These are phyloP conservation scores for Rhabdornis inornatus DNA, from an alignment of 2,113 vertebrate species.

Conservation along the genomic window DNA sequence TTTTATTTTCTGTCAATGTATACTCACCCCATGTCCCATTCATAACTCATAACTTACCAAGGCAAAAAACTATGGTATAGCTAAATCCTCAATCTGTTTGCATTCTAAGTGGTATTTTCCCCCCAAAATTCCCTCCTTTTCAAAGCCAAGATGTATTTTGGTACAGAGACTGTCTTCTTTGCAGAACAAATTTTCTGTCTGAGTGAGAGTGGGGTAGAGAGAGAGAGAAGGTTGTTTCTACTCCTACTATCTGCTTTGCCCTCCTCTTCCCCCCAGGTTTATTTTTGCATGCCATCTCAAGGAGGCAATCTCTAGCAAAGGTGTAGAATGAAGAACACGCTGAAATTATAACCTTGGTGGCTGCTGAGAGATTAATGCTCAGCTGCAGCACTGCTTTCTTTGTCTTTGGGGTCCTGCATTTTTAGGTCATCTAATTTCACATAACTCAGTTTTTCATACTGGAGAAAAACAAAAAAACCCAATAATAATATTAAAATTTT, in stretches of 20 bases:
- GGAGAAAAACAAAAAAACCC: neutral
- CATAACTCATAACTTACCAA: neutral
- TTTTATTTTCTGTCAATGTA: neutral
- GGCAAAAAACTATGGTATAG: neutral
- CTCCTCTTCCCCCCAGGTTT: neutral
- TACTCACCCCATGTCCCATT: neutral
- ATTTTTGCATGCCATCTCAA: neutral
- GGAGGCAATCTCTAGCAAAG: neutral
- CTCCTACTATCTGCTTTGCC: neutral
- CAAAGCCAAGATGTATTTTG: neutral
- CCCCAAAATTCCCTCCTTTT: neutral
- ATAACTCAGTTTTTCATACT: neutral
- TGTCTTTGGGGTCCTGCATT: neutral
- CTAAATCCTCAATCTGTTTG: neutral
- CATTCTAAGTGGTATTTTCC: neutral
- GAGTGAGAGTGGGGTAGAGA: neutral
- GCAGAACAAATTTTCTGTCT: neutral
- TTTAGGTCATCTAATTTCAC: neutral
- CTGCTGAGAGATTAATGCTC: neutral
- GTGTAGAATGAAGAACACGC: neutral
- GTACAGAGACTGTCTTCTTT: neutral
- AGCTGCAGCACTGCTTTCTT: neutral
- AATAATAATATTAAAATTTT: neutral
- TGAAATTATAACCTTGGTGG: conserved; percentile 10
- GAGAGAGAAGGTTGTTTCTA: neutral